These are phyloP conservation scores for Dryococelus australis DNA, from an alignment of 2,888 invertebrate species.

Conservation along the genomic window DNA sequence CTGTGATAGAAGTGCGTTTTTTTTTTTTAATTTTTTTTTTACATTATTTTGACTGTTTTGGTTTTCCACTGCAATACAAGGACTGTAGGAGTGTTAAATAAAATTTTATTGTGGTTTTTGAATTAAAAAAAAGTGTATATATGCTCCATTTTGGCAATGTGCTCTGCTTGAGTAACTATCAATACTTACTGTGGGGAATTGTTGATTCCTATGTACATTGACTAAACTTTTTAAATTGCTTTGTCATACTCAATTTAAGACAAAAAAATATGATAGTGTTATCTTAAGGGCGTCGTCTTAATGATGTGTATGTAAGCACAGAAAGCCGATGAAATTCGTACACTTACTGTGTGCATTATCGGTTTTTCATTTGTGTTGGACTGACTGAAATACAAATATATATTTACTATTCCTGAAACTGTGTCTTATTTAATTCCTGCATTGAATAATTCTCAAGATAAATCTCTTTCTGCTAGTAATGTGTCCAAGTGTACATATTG, in stretches of 20 bases:
- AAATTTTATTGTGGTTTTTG: background rate
- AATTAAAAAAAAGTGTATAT: background rate
- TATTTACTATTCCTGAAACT: background rate
- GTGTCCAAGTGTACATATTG: no score
- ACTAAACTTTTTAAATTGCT: background rate
- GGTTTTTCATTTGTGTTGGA: background rate
- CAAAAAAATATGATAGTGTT: background rate
- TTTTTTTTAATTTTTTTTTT: background rate
- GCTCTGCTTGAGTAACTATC: no score
- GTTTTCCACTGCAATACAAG: background rate
- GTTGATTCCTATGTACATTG: no score
- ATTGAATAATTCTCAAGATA: no score
- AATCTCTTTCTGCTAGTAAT: no score
- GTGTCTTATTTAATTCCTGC: background rate
- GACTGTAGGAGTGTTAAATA: background rate
- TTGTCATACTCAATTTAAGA: background rate
- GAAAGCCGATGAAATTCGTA: background rate
- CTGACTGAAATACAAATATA: constrained; percentile 11
- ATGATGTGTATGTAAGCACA: background rate
- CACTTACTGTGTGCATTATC: background rate
- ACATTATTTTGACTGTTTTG: background rate
- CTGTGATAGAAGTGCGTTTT: background rate
- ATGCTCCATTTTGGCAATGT: background rate
- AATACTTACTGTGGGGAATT: no score
- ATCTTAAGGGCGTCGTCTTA: no score